Conservation (phyloP, 2,888 invertebrate genomes). For the Eupithecia insigniata region DNA sequence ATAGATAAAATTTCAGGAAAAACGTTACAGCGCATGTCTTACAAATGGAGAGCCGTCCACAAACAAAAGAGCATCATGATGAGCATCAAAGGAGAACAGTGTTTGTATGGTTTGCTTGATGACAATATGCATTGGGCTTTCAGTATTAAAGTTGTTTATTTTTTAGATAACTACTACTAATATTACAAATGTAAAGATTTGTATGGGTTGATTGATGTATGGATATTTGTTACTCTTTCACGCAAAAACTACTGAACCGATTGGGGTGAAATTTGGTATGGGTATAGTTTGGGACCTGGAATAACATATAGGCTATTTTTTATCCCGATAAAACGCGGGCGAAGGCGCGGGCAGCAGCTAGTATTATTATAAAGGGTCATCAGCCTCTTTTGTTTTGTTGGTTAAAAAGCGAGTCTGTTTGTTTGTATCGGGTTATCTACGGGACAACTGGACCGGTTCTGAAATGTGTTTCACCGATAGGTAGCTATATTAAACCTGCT, state of each 20-base stretch:
- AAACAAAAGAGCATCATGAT: background rate
- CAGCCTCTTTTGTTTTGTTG: background rate
- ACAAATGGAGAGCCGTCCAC: background rate
- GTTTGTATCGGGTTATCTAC: background rate
- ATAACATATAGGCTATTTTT: too few relatives aligned
- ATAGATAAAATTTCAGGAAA: background rate
- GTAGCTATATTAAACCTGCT: background rate
- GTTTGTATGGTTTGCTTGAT: background rate
- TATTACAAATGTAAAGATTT: too few relatives aligned
- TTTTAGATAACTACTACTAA: too few relatives aligned
- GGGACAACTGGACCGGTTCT: background rate
- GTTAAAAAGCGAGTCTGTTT: background rate
- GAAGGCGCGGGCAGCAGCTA: too few relatives aligned
- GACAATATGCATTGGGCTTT: background rate
- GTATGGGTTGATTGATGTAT: too few relatives aligned
- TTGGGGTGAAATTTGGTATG: too few relatives aligned
- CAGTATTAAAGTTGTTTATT: too few relatives aligned
- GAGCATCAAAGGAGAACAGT: background rate
- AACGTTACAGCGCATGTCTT: background rate
- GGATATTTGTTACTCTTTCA: too few relatives aligned
- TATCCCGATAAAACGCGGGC: too few relatives aligned
- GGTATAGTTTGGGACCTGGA: too few relatives aligned
- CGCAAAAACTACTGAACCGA: too few relatives aligned
- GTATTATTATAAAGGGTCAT: background rate
- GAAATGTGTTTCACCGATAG: background rate